Conservation (phyloP, 1,140 invertebrate species). For the Lerema accius region DNA sequence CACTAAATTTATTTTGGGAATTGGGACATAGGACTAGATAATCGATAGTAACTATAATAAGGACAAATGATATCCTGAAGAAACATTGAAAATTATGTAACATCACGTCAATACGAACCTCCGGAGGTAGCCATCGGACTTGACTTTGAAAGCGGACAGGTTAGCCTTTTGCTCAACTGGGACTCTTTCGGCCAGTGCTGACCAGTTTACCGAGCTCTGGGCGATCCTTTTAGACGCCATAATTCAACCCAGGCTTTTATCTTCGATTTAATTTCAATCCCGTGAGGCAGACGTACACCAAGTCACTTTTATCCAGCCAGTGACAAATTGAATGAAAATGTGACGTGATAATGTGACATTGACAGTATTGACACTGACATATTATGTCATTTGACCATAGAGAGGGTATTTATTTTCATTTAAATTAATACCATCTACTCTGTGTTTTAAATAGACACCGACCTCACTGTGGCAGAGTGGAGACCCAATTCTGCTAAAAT, state of each 20-base stretch:
- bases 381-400: no score
- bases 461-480: no score
- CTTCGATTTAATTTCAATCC: slow-evolving; percentile 42
- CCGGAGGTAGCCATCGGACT: slow-evolving; percentile 91
- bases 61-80: no score
- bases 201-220: slow-evolving; percentile 93
- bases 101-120: slow-evolving; percentile 84
- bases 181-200: slow-evolving; percentile 90
- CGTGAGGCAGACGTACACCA: slow-evolving; percentile 35
- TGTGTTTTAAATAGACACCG: no score
- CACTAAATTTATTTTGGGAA: no score
- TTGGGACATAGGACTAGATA: no score
- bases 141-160: slow-evolving; percentile 91
- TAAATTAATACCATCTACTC: no score
- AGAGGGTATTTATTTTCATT: no score
- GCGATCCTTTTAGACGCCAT: slow-evolving; percentile 84
- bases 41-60: no score
- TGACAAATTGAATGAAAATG: no score
- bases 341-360: slow-evolving; percentile 4
- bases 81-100: slow-evolving; percentile 72
- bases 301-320: slow-evolving; percentile 40
- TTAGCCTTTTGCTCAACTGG: slow-evolving; percentile 87
- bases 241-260: slow-evolving; percentile 9
- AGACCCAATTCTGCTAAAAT: no score
- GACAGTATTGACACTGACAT: slow-evolving; percentile 25